A percentile compares a stretch with the other conserved stretches of the same genome.
phyloP scores from a whole-genome alignment of 53 echinoderm and acorn worm species.

The Stichopus horrens region DNA sequence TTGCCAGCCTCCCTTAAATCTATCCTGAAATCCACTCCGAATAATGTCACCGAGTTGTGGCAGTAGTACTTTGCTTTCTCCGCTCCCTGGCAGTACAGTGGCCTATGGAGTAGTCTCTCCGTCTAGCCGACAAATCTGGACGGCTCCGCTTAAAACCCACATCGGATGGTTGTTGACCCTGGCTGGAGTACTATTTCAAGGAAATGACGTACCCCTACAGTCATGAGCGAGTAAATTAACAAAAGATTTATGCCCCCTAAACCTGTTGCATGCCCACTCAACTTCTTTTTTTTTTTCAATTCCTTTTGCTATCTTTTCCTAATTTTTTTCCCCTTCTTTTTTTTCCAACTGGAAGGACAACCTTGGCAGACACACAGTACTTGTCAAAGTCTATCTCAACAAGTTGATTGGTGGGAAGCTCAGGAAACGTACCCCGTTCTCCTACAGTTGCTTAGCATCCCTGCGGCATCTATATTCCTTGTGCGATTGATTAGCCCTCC shows the following conservation, averaged over 20 bases:
- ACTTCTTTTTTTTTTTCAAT: not conserved
- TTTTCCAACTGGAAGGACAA: not conserved
- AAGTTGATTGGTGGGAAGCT: not conserved
- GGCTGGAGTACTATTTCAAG: conserved; percentile 17
- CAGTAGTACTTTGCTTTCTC: no score
- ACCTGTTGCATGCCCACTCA: not conserved
- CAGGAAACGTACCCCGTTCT: not conserved
- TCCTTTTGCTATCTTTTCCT: no score
- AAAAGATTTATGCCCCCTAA: not conserved
- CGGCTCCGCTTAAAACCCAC: not conserved
- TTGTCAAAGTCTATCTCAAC: conserved; percentile 1
- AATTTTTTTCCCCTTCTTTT: no score
- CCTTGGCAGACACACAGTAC: conserved; percentile 3
- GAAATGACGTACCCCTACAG: conserved; percentile 7
- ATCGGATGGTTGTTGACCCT: conserved; percentile 23
- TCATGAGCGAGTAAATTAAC: not conserved
- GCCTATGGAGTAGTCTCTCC: no score
- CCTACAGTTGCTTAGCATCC: not conserved
- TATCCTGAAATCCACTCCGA: no score
- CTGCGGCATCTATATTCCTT: not conserved
- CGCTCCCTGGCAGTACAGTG: no score
- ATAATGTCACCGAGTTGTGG: no score
- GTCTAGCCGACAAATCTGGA: not conserved
- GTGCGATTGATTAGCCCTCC: conserved; percentile 20
- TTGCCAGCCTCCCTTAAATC: no score